Percentiles rank a stretch among this genome's conserved stretches.
Conservation (phyloP, 1,140 invertebrate genomes). For the Brachionus calyciflorus region DNA sequence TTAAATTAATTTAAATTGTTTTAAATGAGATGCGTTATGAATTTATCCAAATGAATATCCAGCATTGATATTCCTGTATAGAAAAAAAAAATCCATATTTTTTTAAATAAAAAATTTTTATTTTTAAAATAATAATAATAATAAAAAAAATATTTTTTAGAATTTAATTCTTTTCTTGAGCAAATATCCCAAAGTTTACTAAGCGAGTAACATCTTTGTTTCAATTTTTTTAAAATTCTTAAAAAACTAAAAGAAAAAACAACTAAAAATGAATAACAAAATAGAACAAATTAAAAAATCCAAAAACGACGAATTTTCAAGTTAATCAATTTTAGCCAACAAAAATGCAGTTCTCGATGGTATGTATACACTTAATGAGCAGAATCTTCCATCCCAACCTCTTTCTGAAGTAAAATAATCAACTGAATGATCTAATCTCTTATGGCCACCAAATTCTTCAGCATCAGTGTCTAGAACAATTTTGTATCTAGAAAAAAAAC, state of each 20-base stretch:
- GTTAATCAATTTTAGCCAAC: constrained; percentile 11
- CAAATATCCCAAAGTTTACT: no score
- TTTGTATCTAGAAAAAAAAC: constrained; percentile 65
- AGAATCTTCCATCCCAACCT: constrained; percentile 65
- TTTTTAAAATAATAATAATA: no score
- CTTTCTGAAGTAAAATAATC: constrained; percentile 69
- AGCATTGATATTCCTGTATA: no score
- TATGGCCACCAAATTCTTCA: constrained; percentile 75
- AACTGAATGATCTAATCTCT: constrained; percentile 71
- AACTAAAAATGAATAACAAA: constrained; percentile 39
- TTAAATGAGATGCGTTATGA: no score
- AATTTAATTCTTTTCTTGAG: no score
- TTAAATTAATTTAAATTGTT: no score
- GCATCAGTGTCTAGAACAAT: constrained; percentile 79
- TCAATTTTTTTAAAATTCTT: no score
- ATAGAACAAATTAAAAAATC: neutral
- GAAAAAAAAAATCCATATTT: no score
- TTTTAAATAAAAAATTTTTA: no score
- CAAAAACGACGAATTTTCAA: neutral
- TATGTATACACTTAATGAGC: constrained; percentile 66
- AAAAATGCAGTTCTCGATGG: constrained; percentile 46
- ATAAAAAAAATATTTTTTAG: no score
- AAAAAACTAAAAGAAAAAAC: neutral
- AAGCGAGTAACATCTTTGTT: no score
- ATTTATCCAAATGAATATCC: no score